These are phyloP conservation scores for Pitta sordida DNA, from an alignment of 2,113 vertebrate genomes.

Conservation along the genomic window DNA sequence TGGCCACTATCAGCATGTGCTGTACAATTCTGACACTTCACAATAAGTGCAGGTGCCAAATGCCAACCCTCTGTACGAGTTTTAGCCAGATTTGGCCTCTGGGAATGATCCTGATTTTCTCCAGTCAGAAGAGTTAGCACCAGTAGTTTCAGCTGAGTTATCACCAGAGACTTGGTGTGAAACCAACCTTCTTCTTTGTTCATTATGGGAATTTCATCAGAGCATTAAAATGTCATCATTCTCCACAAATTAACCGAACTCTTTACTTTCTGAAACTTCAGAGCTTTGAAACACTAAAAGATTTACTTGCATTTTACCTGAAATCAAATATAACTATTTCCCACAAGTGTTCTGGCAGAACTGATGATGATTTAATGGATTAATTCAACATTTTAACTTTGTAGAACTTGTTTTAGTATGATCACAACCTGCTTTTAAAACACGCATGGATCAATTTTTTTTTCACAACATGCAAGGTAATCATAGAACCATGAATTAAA, in stretches of 20 bases:
- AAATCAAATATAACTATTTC: neutral
- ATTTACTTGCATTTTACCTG: neutral
- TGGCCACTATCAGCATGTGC: neutral
- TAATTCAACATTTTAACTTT: neutral
- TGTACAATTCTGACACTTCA: neutral
- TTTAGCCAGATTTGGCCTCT: slow-evolving; percentile 4
- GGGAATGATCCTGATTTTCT: neutral
- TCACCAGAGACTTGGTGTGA: neutral
- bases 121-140: neutral
- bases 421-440: neutral
- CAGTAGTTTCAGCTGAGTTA: neutral
- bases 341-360: neutral
- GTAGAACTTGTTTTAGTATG: neutral
- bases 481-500: neutral
- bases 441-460: rapidly evolving
- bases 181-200: neutral
- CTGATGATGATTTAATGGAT: neutral
- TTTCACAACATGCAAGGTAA: neutral
- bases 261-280: neutral
- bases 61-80: neutral
- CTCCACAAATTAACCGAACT: neutral
- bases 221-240: neutral
- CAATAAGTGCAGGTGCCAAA: neutral
- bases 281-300: neutral
- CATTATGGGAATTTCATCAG: neutral